These are phyloP conservation scores for Biston stratarius DNA, from an alignment of 2,888 invertebrate genomes.

Conservation along the genomic window DNA sequence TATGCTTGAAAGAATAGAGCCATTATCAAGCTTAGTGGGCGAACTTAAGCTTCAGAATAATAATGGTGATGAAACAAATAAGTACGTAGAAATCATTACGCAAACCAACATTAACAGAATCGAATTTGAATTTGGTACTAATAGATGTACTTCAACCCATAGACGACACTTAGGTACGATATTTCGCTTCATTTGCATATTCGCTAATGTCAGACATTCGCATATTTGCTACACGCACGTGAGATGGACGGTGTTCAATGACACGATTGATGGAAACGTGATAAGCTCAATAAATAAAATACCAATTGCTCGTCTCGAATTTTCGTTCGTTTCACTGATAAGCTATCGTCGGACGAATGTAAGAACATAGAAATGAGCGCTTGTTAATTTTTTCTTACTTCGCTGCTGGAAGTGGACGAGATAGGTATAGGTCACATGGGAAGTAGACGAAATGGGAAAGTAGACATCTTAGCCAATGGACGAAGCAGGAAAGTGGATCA, in stretches of 20 bases:
- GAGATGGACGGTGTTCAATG: slow-evolving; percentile 7
- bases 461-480: too few species aligned
- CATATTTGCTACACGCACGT: slow-evolving; percentile 19
- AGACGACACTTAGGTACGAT: slow-evolving; percentile 31
- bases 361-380: too few species aligned
- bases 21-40: slow-evolving; percentile 5
- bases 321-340: too few species aligned
- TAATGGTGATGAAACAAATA: background rate
- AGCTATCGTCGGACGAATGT: too few species aligned
- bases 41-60: slow-evolving; percentile 1
- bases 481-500: too few species aligned
- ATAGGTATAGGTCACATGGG: too few species aligned
- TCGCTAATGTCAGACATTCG: slow-evolving; percentile 48
- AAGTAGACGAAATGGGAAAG: too few species aligned
- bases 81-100: slow-evolving; percentile 9
- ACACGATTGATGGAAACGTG: slow-evolving; percentile 2
- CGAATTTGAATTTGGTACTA: slow-evolving; percentile 17
- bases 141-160: slow-evolving; percentile 15
- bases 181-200: slow-evolving; percentile 56
- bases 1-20: background rate
- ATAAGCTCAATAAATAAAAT: too few species aligned
- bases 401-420: too few species aligned
- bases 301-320: too few species aligned
- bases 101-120: slow-evolving; percentile 15
- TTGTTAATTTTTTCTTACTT: background rate